Percentiles rank a stretch among this genome's conserved stretches.
Evolutionary conservation across 2,888 invertebrate genomes (phyloP).

Genomic region (Euphydryas editha): DNA sequence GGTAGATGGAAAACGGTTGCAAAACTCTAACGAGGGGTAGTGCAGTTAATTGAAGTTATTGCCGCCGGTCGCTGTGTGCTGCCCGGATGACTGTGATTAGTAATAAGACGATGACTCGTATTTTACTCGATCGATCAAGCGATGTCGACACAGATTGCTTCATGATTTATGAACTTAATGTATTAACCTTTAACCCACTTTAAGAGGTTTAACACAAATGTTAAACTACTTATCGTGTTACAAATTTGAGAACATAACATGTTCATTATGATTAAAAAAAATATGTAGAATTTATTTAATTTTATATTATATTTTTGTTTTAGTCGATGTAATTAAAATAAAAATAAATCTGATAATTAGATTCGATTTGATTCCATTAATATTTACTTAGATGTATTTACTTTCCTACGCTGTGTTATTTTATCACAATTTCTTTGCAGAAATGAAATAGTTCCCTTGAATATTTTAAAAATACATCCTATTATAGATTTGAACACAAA

Average conservation of each 20-base stretch:
- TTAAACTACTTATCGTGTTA: constrained; percentile 26
- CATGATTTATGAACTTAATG: constrained; percentile 61
- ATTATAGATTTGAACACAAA: too few relatives aligned
- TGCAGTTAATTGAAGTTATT: constrained; percentile 74
- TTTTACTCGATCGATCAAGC: constrained; percentile 66
- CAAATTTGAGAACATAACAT: constrained; percentile 8
- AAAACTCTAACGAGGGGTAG: constrained; percentile 68
- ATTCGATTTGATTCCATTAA: too few relatives aligned
- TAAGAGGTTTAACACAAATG: constrained; percentile 36
- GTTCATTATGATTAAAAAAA: not conserved
- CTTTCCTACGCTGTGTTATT: too few relatives aligned
- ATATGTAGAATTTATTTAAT: not conserved
- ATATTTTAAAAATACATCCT: too few relatives aligned
- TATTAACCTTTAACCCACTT: constrained; percentile 47
- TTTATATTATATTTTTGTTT: not conserved
- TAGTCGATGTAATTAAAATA: not conserved
- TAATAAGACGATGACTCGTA: constrained; percentile 56
- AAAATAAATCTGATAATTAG: too few relatives aligned
- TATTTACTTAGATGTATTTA: too few relatives aligned
- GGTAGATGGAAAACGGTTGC: constrained; percentile 46
- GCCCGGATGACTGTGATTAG: constrained; percentile 52
- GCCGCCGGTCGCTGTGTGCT: constrained; percentile 42
- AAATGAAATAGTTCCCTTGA: too few relatives aligned
- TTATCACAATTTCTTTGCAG: too few relatives aligned
- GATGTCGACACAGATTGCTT: constrained; percentile 56